A percentile compares a stretch with the other conserved stretches of the same genome.
Conservation (phyloP, 37 sponge, comb jelly and placozoan species). For the Chondrilla cf. caribensis region DNA sequence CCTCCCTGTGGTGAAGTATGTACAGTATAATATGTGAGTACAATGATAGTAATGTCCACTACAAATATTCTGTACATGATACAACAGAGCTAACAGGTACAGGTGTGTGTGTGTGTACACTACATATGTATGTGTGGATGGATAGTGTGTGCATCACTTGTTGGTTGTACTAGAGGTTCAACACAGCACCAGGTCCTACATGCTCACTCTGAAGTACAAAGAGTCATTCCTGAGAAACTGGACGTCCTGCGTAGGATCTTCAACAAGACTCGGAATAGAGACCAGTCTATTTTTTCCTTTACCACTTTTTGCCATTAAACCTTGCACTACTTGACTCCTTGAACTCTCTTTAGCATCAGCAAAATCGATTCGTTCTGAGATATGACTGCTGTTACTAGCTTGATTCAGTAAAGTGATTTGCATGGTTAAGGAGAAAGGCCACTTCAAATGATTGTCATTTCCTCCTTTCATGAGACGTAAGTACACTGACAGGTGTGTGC, state of each 20-base stretch:
- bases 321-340: background rate
- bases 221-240: slow-evolving; percentile 42
- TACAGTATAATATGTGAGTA: too few relatives aligned
- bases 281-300: background rate
- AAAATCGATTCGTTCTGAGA: background rate
- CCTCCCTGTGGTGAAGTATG: too few relatives aligned
- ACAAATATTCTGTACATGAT: too few relatives aligned
- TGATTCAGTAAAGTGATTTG: background rate
- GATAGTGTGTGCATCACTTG: too few relatives aligned
- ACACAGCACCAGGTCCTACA: too few relatives aligned
- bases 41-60: too few relatives aligned
- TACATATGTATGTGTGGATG: too few relatives aligned
- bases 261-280: background rate
- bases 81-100: too few relatives aligned
- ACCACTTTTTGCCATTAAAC: background rate
- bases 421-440: background rate
- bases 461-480: background rate
- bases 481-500: background rate
- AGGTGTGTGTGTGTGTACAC: too few relatives aligned
- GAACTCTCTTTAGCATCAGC: background rate
- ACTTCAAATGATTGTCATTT: background rate
- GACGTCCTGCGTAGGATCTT: background rate
- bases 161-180: too few relatives aligned
- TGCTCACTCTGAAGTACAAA: slow-evolving; percentile 34
- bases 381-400: background rate